Conservation (phyloP, 2,797 vertebrate genomes). For the Darevskia nairensis region DNA sequence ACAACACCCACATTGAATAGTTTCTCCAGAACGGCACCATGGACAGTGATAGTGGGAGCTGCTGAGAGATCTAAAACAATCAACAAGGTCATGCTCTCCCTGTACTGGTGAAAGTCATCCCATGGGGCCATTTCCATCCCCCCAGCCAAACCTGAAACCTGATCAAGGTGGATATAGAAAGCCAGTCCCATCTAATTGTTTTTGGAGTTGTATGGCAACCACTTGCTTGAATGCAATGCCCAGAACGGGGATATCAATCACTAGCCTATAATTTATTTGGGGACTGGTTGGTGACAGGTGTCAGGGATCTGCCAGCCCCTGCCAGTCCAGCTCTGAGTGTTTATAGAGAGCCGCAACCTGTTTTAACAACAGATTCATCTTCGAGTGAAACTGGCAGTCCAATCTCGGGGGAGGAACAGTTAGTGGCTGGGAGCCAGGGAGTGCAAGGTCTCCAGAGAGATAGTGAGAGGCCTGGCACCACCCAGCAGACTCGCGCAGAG, state of each 20-base stretch:
- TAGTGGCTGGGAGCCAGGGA: no score
- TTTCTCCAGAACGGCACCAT: neutral
- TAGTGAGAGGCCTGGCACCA: no score
- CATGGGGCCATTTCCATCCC: neutral
- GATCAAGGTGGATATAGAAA: neutral
- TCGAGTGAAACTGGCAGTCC: no score
- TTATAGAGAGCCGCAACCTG: no score
- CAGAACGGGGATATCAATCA: rapidly evolving
- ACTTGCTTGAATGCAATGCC: neutral
- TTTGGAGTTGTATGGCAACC: neutral
- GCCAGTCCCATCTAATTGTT: neutral
- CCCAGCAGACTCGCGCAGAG: no score
- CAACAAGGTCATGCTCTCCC: neutral
- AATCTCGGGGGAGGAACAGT: no score
- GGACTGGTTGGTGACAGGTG: no score
- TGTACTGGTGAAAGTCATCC: neutral
- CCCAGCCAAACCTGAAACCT: neutral
- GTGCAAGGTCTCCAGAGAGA: no score
- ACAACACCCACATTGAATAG: neutral
- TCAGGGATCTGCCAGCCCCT: no score
- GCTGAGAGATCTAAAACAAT: neutral
- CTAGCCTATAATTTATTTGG: neutral
- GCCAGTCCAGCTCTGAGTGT: no score
- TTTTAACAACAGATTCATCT: no score
- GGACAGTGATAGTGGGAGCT: no score